These are phyloP conservation scores for Turritopsis dohrnii DNA, from an alignment of 30 jellyfish, hydroid and myxozoan genomes.

Conservation along the genomic window DNA sequence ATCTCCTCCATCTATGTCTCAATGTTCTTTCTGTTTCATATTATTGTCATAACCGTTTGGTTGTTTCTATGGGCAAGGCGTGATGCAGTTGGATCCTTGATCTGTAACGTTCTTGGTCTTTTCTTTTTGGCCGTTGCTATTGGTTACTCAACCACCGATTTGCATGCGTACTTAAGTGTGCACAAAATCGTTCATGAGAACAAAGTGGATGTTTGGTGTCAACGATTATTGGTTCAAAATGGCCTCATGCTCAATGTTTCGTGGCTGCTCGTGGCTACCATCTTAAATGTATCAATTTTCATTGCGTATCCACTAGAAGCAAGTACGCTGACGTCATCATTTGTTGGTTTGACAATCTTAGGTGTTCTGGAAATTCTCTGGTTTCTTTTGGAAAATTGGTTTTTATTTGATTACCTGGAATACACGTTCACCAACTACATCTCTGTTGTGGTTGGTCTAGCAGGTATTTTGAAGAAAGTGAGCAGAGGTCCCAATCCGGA, in stretches of 20 bases:
- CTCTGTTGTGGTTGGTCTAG: conserved; percentile 41
- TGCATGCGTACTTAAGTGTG: conserved; percentile 28
- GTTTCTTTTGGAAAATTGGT: conserved; percentile 56
- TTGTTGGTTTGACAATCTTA: conserved; percentile 39
- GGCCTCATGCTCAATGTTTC: conserved; percentile 55
- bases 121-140: conserved; percentile 29
- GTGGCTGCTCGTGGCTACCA: conserved; percentile 55
- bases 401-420: conserved; percentile 37
- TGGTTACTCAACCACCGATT: conserved; percentile 30
- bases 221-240: conserved; percentile 50
- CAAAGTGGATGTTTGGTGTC: conserved; percentile 49
- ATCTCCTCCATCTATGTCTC: conserved; percentile 37
- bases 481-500: conserved; percentile 34
- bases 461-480: conserved; percentile 47
- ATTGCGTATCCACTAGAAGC: conserved; percentile 36
- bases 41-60: conserved; percentile 38
- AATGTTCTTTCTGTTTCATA: conserved; percentile 30
- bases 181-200: conserved; percentile 10
- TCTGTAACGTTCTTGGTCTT: conserved; percentile 30
- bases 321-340: conserved; percentile 44
- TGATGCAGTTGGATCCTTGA: conserved; percentile 32
- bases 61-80: conserved; percentile 49
- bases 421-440: conserved; percentile 45
- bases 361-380: conserved; percentile 34
- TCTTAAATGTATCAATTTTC: conserved; percentile 36